These are phyloP conservation scores for Pandemis cinnamomeana DNA, from an alignment of 2,888 invertebrate species.

Conservation along the genomic window DNA sequence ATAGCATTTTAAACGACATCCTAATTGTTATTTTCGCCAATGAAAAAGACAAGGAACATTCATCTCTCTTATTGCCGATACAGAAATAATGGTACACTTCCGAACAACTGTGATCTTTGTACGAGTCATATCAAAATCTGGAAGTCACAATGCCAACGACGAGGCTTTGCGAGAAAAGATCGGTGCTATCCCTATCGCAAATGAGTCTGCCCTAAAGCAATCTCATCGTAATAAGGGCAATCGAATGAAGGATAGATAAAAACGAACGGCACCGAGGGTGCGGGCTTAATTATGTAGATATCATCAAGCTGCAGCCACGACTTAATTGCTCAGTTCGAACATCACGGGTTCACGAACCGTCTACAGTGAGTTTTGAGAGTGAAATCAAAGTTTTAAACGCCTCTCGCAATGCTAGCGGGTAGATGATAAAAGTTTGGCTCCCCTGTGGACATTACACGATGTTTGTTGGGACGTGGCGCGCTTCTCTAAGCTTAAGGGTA, in stretches of 20 bases:
- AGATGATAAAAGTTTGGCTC: constrained; percentile 66
- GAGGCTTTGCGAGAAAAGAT: constrained; percentile 16
- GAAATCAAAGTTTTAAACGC: constrained; percentile 65
- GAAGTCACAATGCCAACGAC: background rate
- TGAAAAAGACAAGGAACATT: constrained; percentile 18
- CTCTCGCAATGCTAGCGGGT: constrained; percentile 49
- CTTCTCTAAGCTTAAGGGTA: constrained; percentile 45
- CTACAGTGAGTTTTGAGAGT: constrained; percentile 54
- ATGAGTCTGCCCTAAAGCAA: constrained; percentile 30
- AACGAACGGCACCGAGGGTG: constrained; percentile 22
- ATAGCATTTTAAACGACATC: constrained; percentile 36
- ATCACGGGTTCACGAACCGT: constrained; percentile 45
- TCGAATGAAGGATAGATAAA: constrained; percentile 37
- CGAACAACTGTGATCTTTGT: background rate
- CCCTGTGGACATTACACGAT: constrained; percentile 56
- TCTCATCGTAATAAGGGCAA: constrained; percentile 33
- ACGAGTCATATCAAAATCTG: background rate
- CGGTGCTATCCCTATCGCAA: constrained; percentile 16
- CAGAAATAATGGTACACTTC: background rate
- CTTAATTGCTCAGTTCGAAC: constrained; percentile 35
- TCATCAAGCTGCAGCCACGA: constrained; percentile 25
- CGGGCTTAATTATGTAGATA: constrained; percentile 39
- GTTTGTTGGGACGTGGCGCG: constrained; percentile 53
- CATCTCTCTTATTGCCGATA: constrained; percentile 8
- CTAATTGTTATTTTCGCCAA: constrained; percentile 39